Evolutionary conservation across 2,113 vertebrate genomes (phyloP), one percentile per base, ranked within the genome.

Genomic region (Odocoileus hemionus): DNA sequence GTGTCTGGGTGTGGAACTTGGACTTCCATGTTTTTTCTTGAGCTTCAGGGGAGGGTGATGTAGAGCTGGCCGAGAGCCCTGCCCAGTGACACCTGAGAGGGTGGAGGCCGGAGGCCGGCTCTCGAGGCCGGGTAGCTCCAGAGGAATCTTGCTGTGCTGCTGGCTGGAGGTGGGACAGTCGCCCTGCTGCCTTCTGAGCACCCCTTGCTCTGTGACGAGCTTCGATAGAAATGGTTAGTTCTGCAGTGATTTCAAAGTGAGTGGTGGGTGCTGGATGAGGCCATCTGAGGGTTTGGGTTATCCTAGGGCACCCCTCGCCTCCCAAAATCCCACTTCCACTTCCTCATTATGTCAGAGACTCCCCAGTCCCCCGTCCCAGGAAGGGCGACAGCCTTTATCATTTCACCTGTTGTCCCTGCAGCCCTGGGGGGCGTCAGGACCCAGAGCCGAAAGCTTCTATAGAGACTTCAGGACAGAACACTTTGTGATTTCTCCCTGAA

Each of bases 241-340:
- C 80, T 80, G 1, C 6, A 2, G 76, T 28, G 39, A 36, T 93
- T 92, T 70, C 93, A 54, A 60, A 79, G 92, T 19, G 30, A 86
- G 80, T 33, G 28, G 67, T n/a, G 21, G 79, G 8, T 64, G 64
- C 80, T 13, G 11, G 76, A 16, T 8, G 28, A 60, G 79, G 80
- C 54, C 36, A 50, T 52, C n/a, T 16, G 83, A 86, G 45, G n/a
- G 84, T 64, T 33, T 85, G 94, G 92, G 76, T 93, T 95, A 91
- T 47, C 13, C 36, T 33, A 50, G 47, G 33, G 74, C 25, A 45
- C 50, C 76, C 80, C 33, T 70, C 1, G 3, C 30, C 3, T 25
- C 85, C 33, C 89, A 17, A 1, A 61, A 79, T 43, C 80, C 47
- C 11, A 6, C 50, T 84, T 15, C 5, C 5, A 74, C 70, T 17